These are phyloP conservation scores for Monopis laevigella DNA, from an alignment of 2,888 invertebrate genomes.

Conservation along the genomic window DNA sequence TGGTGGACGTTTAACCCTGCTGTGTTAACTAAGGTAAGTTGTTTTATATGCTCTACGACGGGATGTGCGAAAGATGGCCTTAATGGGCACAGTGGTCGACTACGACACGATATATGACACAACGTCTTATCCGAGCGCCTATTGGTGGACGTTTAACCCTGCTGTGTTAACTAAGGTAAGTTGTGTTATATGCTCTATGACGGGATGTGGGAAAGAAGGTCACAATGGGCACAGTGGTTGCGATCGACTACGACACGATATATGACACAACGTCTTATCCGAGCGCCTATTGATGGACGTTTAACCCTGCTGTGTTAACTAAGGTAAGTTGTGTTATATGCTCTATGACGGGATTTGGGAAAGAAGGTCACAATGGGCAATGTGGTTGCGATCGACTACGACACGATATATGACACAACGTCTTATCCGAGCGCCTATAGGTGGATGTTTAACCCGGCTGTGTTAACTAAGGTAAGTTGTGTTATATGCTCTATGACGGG, in stretches of 20 bases:
- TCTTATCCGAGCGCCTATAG: constrained; percentile 96
- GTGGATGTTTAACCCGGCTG: constrained; percentile 99
- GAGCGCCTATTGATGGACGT: constrained; percentile 97
- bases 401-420: too few relatives aligned
- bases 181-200: not conserved
- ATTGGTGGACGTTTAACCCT: constrained; percentile 98
- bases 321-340: constrained; percentile 70
- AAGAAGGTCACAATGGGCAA: too few relatives aligned
- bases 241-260: too few relatives aligned
- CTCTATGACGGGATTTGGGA: too few relatives aligned
- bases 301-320: constrained; percentile 96
- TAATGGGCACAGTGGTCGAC: too few relatives aligned
- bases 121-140: constrained; percentile 96
- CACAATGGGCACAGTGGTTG: too few relatives aligned
- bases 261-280: too few relatives aligned
- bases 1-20: constrained; percentile 99
- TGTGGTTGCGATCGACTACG: too few relatives aligned
- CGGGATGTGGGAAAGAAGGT: too few relatives aligned
- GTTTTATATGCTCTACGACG: not conserved
- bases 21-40: constrained; percentile 87
- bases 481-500: not conserved
- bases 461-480: constrained; percentile 85
- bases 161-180: constrained; percentile 93
- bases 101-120: too few relatives aligned
- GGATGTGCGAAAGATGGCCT: too few relatives aligned